A percentile compares a stretch with the other conserved stretches of the same genome.
Evolutionary conservation across 1,140 invertebrate species (phyloP).

Genomic region (Stenopsyche tienmushanensis): DNA sequence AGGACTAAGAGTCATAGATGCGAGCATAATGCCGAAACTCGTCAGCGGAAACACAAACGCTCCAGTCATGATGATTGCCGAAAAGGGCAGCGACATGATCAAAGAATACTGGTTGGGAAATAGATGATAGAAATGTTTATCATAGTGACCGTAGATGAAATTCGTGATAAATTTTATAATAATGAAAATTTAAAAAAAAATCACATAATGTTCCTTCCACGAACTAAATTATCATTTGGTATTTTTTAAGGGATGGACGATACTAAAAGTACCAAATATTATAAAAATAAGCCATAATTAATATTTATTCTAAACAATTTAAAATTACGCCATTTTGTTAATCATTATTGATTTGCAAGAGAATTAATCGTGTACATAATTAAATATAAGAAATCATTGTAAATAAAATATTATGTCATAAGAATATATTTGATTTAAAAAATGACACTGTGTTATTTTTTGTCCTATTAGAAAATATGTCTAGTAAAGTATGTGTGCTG

Average conservation of each 20-base stretch:
- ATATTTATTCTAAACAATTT: background rate
- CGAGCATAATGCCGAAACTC: conserved; percentile 81
- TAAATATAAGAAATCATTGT: background rate
- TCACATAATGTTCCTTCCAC: too few species aligned
- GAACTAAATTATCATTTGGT: too few species aligned
- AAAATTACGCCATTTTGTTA: background rate
- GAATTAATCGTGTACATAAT: background rate
- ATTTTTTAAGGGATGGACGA: too few species aligned
- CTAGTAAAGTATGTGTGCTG: background rate
- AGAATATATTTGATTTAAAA: background rate
- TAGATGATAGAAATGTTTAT: conserved; percentile 43
- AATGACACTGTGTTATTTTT: background rate
- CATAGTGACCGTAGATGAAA: too few species aligned
- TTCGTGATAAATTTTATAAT: too few species aligned
- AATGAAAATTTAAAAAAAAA: too few species aligned
- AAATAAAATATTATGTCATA: background rate
- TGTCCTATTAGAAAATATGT: background rate
- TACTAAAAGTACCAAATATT: background rate
- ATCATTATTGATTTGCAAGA: background rate
- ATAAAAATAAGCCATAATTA: background rate
- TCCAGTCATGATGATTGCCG: conserved; percentile 81
- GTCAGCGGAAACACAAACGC: conserved; percentile 85
- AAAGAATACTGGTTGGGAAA: conserved; percentile 74
- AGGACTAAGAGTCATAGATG: conserved; percentile 81
- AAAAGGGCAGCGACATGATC: conserved; percentile 81